Evolutionary conservation across 2,888 invertebrate genomes (phyloP).

Genomic region (Pinctada fucata): DNA sequence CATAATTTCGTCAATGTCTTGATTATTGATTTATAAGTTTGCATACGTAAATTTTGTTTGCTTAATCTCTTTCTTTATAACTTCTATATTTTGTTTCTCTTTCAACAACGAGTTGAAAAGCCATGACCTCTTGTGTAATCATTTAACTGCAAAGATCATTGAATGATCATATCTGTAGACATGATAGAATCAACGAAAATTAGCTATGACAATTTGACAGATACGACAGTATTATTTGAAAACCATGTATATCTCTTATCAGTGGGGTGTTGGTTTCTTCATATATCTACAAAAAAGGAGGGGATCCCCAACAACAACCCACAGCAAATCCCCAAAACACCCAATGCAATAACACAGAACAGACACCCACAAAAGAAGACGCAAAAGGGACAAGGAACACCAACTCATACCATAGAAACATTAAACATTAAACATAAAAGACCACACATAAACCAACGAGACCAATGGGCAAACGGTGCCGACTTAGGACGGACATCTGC

Average conservation of each 20-base stretch:
- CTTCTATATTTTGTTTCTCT: neutral
- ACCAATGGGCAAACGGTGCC: no score
- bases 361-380: no score
- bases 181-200: neutral
- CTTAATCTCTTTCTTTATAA: neutral
- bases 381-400: no score
- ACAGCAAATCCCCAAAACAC: no score
- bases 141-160: neutral
- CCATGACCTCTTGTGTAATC: neutral
- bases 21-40: neutral
- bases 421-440: no score
- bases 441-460: no score
- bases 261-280: neutral
- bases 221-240: neutral
- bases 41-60: slow-evolving; percentile 3
- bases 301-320: no score
- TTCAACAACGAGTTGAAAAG: slow-evolving; percentile 2
- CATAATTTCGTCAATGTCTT: neutral
- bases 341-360: no score
- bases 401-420: no score
- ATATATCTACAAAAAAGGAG: no score
- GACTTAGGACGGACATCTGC: no score
- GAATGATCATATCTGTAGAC: neutral
- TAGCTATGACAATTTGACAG: neutral
- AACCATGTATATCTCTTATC: neutral